Evolutionary conservation across 2,797 vertebrate genomes (phyloP).

Genomic region (Dermochelys coriacea): DNA sequence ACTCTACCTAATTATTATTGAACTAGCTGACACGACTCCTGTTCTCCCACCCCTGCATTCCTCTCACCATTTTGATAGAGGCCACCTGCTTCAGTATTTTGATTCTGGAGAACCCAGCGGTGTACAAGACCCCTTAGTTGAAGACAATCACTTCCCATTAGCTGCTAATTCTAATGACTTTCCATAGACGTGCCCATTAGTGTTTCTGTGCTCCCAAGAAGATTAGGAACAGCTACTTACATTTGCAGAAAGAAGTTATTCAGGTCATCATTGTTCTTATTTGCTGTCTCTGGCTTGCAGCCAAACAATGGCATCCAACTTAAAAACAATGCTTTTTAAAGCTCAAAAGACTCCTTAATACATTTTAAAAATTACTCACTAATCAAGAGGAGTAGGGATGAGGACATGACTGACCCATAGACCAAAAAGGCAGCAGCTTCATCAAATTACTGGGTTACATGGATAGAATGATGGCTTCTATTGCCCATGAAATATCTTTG

Average conservation of each 20-base stretch:
- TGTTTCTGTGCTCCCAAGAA: background rate
- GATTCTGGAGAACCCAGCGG: background rate
- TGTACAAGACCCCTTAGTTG: background rate
- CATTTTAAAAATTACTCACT: slow-evolving; percentile 55
- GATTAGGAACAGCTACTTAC: background rate
- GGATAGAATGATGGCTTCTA: background rate
- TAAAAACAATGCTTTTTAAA: background rate
- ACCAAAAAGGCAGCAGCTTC: background rate
- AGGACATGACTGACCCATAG: background rate
- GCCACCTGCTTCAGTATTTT: background rate
- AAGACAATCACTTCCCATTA: background rate
- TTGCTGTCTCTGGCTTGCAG: slow-evolving; percentile 5
- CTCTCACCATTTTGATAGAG: background rate
- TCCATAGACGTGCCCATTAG: background rate
- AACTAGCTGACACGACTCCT: background rate
- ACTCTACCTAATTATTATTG: background rate
- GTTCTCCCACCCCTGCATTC: background rate
- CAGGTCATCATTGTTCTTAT: background rate
- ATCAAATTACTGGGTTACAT: background rate
- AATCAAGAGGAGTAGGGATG: background rate
- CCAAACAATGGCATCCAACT: slow-evolving; percentile 10
- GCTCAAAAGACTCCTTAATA: background rate
- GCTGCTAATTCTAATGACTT: background rate
- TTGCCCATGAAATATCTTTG: background rate
- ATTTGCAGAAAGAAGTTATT: background rate